Conservation (phyloP, 2,797 vertebrate species). For the Lates japonicus region DNA sequence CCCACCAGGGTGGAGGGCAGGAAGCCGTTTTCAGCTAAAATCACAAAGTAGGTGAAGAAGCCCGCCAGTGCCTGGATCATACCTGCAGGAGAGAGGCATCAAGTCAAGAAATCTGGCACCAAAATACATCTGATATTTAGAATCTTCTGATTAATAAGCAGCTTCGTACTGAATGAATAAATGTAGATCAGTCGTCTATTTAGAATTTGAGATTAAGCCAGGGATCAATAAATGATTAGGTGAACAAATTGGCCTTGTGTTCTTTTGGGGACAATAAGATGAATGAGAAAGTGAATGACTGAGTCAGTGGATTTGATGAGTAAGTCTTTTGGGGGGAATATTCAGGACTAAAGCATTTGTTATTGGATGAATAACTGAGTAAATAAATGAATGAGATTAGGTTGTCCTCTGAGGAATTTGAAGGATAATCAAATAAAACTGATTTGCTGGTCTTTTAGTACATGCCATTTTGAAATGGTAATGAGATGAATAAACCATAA, state of each 20-base stretch:
- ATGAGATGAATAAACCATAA: not conserved
- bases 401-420: not conserved
- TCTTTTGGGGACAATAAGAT: not conserved
- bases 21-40: conserved; percentile 97
- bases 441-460: not conserved
- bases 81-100: conserved; percentile 77
- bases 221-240: conserved; percentile 44
- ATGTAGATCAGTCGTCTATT: not conserved
- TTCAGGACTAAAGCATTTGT: not conserved
- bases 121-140: not conserved
- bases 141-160: not conserved
- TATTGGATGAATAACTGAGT: not conserved
- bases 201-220: conserved; percentile 23
- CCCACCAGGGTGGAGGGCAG: conserved; percentile 90
- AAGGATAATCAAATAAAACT: conserved; percentile 12
- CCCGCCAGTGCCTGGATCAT: conserved; percentile 98
- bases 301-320: conserved; percentile 10
- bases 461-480: not conserved
- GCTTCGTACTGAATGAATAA: not conserved
- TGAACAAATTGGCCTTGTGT: conserved; percentile 5
- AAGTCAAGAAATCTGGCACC: not conserved
- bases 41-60: conserved; percentile 98
- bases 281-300: conserved; percentile 1
- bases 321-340: conserved; percentile 1
- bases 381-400: conserved; percentile 12